Conservation (phyloP, 2,797 vertebrate genomes). For the Cossypha heuglini region DNA sequence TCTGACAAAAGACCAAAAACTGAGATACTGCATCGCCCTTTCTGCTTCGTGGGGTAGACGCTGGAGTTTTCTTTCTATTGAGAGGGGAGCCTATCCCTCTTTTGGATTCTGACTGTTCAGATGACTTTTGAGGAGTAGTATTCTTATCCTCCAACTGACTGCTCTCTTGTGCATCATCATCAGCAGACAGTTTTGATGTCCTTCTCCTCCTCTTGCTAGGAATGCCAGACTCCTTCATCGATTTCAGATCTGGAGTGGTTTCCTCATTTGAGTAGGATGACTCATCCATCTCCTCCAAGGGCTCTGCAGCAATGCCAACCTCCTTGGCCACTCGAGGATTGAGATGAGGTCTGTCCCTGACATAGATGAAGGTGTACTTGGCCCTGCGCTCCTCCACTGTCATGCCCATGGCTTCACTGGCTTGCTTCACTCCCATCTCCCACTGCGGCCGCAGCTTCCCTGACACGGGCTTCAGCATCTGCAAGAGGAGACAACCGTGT, state of each 20-base stretch:
- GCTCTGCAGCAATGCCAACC: slow-evolving; percentile 70
- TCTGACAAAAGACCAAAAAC: slow-evolving; percentile 83
- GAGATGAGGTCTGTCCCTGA: slow-evolving; percentile 84
- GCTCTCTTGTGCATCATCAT: slow-evolving; percentile 29
- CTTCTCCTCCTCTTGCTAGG: slow-evolving; percentile 74
- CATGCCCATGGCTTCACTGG: slow-evolving; percentile 85
- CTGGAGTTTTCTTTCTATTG: slow-evolving; percentile 70
- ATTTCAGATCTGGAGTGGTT: slow-evolving; percentile 17
- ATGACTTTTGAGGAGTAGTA: slow-evolving; percentile 53
- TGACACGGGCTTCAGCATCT: slow-evolving; percentile 83
- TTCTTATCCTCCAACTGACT: slow-evolving; percentile 30
- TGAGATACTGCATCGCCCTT: slow-evolving; percentile 76
- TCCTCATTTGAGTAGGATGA: slow-evolving; percentile 48
- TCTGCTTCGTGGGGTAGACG: slow-evolving; percentile 65
- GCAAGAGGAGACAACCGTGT: neutral
- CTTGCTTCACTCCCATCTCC: slow-evolving; percentile 89
- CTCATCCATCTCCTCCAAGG: slow-evolving; percentile 45
- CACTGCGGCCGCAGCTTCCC: slow-evolving; percentile 88
- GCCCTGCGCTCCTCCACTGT: slow-evolving; percentile 82
- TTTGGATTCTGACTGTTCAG: slow-evolving; percentile 69
- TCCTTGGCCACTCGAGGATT: slow-evolving; percentile 85
- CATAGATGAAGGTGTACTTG: slow-evolving; percentile 89
- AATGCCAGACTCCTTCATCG: slow-evolving; percentile 52
- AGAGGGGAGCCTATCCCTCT: slow-evolving; percentile 67
- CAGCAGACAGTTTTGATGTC: slow-evolving; percentile 51